A percentile compares a stretch with the other conserved stretches of the same genome.
These are phyloP conservation scores for Oreohelix idahoensis DNA, from an alignment of 1,140 invertebrate genomes.

Conservation along the genomic window DNA sequence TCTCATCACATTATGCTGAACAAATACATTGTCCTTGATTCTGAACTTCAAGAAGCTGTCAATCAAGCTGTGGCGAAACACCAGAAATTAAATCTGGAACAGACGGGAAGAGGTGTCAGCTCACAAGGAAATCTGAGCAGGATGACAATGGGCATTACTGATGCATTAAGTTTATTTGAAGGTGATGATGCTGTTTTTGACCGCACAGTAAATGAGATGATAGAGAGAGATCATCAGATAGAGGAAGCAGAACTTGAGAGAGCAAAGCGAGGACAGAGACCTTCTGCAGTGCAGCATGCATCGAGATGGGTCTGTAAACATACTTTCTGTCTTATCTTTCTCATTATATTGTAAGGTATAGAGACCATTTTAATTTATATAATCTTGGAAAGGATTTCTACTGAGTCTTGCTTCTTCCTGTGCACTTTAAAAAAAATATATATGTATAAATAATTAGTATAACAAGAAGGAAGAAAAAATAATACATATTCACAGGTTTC, in stretches of 20 bases:
- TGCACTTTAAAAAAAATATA: no score
- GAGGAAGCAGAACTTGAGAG: neutral
- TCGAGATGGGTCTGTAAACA: no score
- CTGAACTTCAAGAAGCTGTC: conserved; percentile 25
- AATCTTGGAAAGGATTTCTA: no score
- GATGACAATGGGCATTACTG: neutral
- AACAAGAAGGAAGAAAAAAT: no score
- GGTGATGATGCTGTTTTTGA: conserved; percentile 11
- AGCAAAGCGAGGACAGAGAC: neutral
- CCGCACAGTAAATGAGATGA: neutral
- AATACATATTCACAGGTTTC: no score
- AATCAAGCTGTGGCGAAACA: neutral
- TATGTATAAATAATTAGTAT: no score
- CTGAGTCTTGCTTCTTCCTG: no score
- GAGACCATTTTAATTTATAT: no score
- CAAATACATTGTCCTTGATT: neutral
- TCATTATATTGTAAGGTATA: no score
- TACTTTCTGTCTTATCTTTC: no score
- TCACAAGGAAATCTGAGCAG: neutral
- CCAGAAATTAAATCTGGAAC: neutral
- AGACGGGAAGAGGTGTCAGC: neutral
- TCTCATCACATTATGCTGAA: conserved; percentile 10
- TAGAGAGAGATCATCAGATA: neutral
- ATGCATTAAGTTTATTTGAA: neutral
- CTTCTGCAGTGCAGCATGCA: neutral